Evolutionary conservation across 53 echinoderm and acorn worm genomes (phyloP).

Genomic region (Zoroaster sp.): DNA sequence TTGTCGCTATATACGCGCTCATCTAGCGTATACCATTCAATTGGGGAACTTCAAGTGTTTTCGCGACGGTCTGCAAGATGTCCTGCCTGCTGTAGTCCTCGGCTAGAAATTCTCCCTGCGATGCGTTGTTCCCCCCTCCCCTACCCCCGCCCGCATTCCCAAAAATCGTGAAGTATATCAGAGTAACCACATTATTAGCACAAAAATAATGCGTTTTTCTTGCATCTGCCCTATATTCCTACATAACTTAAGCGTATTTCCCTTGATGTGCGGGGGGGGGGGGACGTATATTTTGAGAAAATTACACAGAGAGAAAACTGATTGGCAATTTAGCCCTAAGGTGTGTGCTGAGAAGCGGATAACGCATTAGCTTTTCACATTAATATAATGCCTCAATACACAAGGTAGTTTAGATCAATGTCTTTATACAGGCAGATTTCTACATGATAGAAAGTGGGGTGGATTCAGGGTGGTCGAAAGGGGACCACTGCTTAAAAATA

Average conservation of each 20-base stretch:
- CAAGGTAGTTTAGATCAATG: no score
- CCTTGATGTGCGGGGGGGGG: not conserved
- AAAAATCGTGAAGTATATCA: not conserved
- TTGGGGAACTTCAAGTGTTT: conserved; percentile 20
- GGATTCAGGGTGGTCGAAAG: not conserved
- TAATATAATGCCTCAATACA: no score
- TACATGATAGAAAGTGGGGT: not conserved
- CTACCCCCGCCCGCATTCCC: not conserved
- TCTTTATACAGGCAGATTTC: no score
- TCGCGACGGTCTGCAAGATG: not conserved
- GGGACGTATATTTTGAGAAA: no score
- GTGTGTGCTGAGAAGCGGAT: no score
- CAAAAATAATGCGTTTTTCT: not conserved
- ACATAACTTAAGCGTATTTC: not conserved
- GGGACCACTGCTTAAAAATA: not conserved
- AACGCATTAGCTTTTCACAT: no score
- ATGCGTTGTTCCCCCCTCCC: not conserved
- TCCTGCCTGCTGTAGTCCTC: not conserved
- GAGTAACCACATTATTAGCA: not conserved
- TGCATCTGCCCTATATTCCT: not conserved
- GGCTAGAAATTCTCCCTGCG: not conserved
- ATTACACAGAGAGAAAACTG: no score
- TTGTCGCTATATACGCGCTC: not conserved
- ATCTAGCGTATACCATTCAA: not conserved
- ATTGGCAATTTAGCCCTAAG: no score